A percentile compares a stretch with the other conserved stretches of the same genome.
Evolutionary conservation across 2,888 invertebrate species (phyloP).

Genomic region (Leptinotarsa peninsularis): DNA sequence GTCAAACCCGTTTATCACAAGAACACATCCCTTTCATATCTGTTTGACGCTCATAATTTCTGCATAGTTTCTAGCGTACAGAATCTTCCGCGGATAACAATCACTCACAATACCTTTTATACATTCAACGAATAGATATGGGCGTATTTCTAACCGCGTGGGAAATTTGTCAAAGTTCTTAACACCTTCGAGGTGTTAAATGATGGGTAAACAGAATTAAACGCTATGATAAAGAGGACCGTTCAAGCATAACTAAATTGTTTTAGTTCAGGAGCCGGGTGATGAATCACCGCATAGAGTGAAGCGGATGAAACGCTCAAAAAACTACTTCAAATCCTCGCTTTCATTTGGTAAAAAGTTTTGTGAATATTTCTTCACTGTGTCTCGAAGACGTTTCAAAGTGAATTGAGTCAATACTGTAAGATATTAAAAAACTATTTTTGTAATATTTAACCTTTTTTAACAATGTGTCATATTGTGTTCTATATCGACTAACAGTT

Average conservation of each 20-base stretch:
- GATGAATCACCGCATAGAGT: neutral
- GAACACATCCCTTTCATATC: too few species aligned
- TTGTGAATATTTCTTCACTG: too few species aligned
- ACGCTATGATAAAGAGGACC: slow-evolving; percentile 35
- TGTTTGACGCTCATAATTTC: neutral
- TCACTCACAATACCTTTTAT: slow-evolving; percentile 4
- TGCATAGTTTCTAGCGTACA: neutral
- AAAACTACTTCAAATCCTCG: too few species aligned
- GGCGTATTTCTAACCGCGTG: slow-evolving; percentile 39
- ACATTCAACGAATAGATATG: slow-evolving; percentile 12
- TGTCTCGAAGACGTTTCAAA: too few species aligned
- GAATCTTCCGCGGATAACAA: neutral
- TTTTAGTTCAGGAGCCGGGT: slow-evolving; percentile 12
- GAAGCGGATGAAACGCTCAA: neutral
- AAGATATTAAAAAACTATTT: too few species aligned
- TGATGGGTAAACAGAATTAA: slow-evolving; percentile 39
- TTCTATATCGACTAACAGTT: too few species aligned
- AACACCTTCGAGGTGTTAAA: slow-evolving; percentile 43
- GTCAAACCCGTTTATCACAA: too few species aligned
- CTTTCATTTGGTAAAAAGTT: too few species aligned
- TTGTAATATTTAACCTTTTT: too few species aligned
- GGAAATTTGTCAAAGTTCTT: slow-evolving; percentile 43
- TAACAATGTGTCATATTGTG: too few species aligned
- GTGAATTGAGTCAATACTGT: too few species aligned
- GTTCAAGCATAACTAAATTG: slow-evolving; percentile 25